Base-by-base conservation (phyloP, 2,113 vertebrate species). In the Puma concolor region DNA sequence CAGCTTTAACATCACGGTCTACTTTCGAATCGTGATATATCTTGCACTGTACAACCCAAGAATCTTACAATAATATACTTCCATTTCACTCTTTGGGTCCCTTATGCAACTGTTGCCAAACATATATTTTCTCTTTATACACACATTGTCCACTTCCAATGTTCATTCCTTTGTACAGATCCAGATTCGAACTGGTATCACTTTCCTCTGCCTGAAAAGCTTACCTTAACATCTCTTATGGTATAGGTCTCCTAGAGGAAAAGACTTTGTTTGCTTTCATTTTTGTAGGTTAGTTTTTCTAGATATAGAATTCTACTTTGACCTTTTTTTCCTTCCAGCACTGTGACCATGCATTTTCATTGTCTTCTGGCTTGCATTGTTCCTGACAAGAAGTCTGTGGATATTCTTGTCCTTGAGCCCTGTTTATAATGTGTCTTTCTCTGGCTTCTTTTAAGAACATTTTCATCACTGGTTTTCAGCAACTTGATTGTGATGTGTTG, bases 271-370 rank as follows among this genome's bases (percentile, higher is more conserved):
- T 76, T 25, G 11, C 67, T 95, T 95, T 87, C 41, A 76, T 29
- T 84, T 89, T 77, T 60, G 9, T 77, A 48, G n/a, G 67, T 36
- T 96, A 41, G 72, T 86, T 82, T 94, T 92, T 41, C 63, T 66
- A 52, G 57, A 72, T 95, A 38, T n/a, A 57, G 33, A 87, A 72
- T 52, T 69, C 16, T 33, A 72, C 11, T 41, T 12, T 2, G 21
- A 63, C 57, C 7, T 52, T 69, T 41, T 84, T 79, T 31, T 6
- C 1, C 66, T 64, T 63, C 41, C 72, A 85, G 29, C n/a, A n/a
- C 23, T 3, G 4, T 36, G 15, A 92, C 29, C 41, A 33, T 21
- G 5, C 29, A 67, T 69, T 57, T 67, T 57, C 76, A 77, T 71
- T 82, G 21, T 81, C 54, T 72, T 67, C 13, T 36, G 60, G 54